Percentiles rank a stretch among this genome's conserved stretches.
Conservation (phyloP, 1,140 invertebrate species). For the Lycorma delicatula region DNA sequence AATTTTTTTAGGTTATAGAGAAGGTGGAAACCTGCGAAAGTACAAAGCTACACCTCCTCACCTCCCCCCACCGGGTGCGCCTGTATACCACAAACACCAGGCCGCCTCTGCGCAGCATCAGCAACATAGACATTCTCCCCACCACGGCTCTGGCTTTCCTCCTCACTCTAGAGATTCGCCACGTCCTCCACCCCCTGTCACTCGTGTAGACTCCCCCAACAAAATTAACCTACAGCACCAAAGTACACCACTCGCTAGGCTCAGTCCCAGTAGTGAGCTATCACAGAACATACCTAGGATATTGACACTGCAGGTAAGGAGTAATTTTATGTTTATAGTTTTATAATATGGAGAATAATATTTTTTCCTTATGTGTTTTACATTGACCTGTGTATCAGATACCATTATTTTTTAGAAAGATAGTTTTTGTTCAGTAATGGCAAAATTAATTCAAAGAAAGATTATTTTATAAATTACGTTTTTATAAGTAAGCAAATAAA, state of each 20-base stretch:
- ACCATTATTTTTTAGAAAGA: no score
- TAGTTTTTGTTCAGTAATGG: no score
- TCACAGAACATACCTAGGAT: conserved; percentile 85
- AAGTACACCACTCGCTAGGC: conserved; percentile 77
- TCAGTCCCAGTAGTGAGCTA: conserved; percentile 86
- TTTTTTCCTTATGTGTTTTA: not conserved
- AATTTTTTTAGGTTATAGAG: conserved; percentile 53
- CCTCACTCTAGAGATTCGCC: conserved; percentile 41
- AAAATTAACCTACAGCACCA: conserved; percentile 55
- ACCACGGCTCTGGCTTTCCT: conserved; percentile 55
- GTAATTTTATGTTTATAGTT: not conserved
- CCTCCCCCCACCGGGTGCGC: conserved; percentile 47
- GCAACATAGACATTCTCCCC: conserved; percentile 63
- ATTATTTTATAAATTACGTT: no score
- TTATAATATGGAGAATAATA: not conserved
- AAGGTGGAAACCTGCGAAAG: conserved; percentile 65
- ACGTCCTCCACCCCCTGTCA: conserved; percentile 51
- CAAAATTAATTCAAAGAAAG: no score
- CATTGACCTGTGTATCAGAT: no score
- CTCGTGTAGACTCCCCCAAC: conserved; percentile 39
- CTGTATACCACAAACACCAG: conserved; percentile 65
- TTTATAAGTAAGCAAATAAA: no score
- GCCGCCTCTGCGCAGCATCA: conserved; percentile 37
- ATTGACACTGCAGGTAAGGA: conserved; percentile 53
- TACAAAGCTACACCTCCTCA: conserved; percentile 75